Base-by-base conservation (phyloP, 1,140 invertebrate genomes). In the Diprion similis region DNA sequence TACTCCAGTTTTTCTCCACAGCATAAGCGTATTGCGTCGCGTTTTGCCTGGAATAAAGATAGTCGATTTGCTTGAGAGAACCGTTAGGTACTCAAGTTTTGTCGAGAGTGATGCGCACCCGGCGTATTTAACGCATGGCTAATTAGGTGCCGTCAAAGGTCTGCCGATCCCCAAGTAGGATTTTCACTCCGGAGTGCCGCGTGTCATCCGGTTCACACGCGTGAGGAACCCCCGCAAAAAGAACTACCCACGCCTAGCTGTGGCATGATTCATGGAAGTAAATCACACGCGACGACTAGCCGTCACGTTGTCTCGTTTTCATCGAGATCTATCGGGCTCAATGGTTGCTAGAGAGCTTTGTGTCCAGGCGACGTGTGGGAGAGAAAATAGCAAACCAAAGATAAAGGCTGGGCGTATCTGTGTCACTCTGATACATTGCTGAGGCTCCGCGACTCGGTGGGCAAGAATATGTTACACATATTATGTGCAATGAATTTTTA, bases 1-100 rank as follows among this genome's bases (percentile, higher is more conserved):
- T 80, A 79, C 79, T 79, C 78, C 75, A 81, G 72, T 79, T 84
- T 75, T 78, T 73, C 73, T 75, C 75, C 59, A 13, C 46, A 66
- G 10, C 65, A 65, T 73, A 47, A 70, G 4, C 51, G 51, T 59
- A 17, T 17, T 8, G 51, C 51, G 11, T 59, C n/a, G n/a, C 51
- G 3, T 59, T 37, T 37, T 37, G 24, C 24, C 24, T 37, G 2
- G 24, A 37, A 37, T 37, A 6, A 37, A 37, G 24, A 37, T 37
- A 37, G 24, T 37, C 6, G 24, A 37, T 37, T 37, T 6, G 24
- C 24, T 37, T 6, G 24, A 37, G 24, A 37, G 24, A 37, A 37
- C 24, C 24, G 24, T 37, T 37, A 37, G 24, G 24, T 37, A 37
- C 4, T 59, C 51, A 15, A 59, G 51, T 59, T 59, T 59, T 8